A percentile compares a stretch with the other conserved stretches of the same genome.
Evolutionary conservation across 23 tunicate genomes (phyloP).

Genomic region (Styela clava): DNA sequence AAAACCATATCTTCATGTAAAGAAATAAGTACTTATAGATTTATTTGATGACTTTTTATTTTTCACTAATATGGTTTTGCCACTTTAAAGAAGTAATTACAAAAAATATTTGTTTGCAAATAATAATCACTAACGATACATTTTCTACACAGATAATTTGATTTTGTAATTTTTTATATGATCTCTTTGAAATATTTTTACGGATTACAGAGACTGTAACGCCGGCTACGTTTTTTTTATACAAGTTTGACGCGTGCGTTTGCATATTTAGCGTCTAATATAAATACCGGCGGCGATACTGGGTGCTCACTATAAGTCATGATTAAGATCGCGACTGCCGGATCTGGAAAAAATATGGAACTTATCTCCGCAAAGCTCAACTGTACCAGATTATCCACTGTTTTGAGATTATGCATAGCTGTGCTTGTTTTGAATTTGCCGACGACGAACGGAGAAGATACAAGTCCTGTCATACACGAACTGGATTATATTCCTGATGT

Average conservation of each 20-base stretch:
- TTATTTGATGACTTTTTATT: too few relatives aligned
- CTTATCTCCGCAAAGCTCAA: background rate
- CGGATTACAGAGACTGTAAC: too few relatives aligned
- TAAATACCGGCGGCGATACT: background rate
- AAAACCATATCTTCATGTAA: too few relatives aligned
- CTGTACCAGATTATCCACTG: background rate
- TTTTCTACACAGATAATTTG: too few relatives aligned
- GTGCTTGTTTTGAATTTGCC: background rate
- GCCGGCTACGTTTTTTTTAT: background rate
- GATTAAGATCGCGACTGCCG: background rate
- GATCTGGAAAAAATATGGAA: background rate
- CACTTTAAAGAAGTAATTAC: too few relatives aligned
- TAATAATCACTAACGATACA: too few relatives aligned
- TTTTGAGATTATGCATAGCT: background rate
- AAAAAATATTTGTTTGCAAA: too few relatives aligned
- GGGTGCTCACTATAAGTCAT: background rate
- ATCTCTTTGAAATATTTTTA: too few relatives aligned
- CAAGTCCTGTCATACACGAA: background rate
- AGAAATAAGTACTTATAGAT: too few relatives aligned
- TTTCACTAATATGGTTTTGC: too few relatives aligned
- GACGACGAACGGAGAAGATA: background rate
- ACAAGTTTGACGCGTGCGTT: background rate
- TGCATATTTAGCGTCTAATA: background rate
- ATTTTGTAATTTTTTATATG: too few relatives aligned
- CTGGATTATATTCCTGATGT: background rate